These are phyloP conservation scores for Ooceraea biroi DNA, from an alignment of 1,140 invertebrate species.

Conservation along the genomic window DNA sequence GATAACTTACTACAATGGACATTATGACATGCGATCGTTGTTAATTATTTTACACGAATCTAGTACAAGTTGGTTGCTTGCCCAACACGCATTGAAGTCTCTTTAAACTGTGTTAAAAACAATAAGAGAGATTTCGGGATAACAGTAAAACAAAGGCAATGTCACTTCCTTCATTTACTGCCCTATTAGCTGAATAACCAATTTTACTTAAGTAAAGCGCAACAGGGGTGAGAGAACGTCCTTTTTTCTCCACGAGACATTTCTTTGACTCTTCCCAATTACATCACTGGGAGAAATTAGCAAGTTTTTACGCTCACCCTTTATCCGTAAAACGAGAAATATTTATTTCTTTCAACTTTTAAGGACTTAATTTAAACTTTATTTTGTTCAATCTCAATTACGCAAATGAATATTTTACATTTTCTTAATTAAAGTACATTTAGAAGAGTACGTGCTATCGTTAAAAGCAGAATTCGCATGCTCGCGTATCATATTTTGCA, in stretches of 20 bases:
- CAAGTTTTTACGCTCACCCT: constrained; percentile 13
- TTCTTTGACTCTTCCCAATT: constrained; percentile 3
- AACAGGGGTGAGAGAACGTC: neutral
- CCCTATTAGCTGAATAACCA: neutral
- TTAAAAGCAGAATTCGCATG: neutral
- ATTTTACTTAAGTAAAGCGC: constrained; percentile 13
- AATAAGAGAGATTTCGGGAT: neutral
- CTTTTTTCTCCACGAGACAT: neutral
- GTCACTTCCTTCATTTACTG: neutral
- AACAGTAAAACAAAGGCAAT: neutral
- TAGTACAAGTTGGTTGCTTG: neutral
- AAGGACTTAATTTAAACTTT: constrained; percentile 8
- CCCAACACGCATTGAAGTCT: neutral
- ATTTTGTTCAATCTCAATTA: neutral
- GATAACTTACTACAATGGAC: neutral
- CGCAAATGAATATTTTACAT: neutral
- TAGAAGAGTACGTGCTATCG: neutral
- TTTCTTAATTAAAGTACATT: neutral
- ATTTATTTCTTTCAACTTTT: constrained; percentile 1
- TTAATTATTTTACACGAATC: neutral
- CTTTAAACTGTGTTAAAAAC: neutral
- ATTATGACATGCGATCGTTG: neutral
- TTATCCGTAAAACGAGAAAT: neutral
- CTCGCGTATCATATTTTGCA: neutral
- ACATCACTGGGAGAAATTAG: constrained; percentile 22